Evolutionary conservation across 2,113 vertebrate genomes (phyloP), one percentile per base, ranked within the genome.

Genomic region (Plecotus auritus): DNA sequence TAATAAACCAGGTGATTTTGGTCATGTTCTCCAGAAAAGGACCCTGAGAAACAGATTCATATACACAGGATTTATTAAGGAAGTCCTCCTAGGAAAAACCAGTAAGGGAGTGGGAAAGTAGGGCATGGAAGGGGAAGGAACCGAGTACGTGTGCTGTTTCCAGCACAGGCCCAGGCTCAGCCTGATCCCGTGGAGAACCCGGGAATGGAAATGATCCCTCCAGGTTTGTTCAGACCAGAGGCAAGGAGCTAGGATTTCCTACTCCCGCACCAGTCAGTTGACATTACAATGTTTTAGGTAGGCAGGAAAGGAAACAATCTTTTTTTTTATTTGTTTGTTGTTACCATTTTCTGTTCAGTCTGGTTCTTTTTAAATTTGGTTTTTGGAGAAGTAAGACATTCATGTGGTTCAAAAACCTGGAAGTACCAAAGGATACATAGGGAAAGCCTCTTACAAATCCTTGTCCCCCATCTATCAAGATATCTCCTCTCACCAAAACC

Each of bases 311-410:
- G 49, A 85, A 95, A 93, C 35, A 69, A 35, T 83, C 59, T n/a
- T 40, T 3, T 80, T 59, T 26, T 61, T 76, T 69, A 40, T 28
- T 87, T 32, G n/a, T 93, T 95, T 91, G 42, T 88, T 91, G 93
- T 97, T 47, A 86, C 22, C 0, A 49, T 88, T 88, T 83, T 95
- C 37, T 85, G 73, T 91, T 95, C 47, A 88, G 66, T 93, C 40
- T 88, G 20, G 85, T 54, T 78, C n/a, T 69, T 78, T 90, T 85
- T 85, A 45, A 96, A 94, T 90, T 94, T 84, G 42, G 5, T 28
- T 93, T 95, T 87, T 74, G 30, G 64, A 54, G 45, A 80, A 32
- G 7, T 76, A 69, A 81, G 86, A 45, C 13, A 72, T 87, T 84
- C 37, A 70, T 74, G 70, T 42, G 61, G 89, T 69, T 93, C 11